Conservation (phyloP, 2,113 vertebrate genomes). For the Cynopterus brachyotis region DNA sequence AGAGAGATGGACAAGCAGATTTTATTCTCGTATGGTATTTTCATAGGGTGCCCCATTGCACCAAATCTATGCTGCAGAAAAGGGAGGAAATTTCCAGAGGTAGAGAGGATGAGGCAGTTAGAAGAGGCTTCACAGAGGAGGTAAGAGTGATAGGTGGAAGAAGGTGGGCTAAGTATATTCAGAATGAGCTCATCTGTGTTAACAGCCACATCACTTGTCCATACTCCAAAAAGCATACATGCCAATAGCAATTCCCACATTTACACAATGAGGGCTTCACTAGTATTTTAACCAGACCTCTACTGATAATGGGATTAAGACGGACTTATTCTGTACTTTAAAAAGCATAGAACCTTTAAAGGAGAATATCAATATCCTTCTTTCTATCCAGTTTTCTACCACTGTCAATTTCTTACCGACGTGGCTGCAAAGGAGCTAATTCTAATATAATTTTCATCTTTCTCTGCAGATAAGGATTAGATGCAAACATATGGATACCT, state of each 20-base stretch:
- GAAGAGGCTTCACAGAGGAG: neutral
- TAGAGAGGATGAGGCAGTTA: neutral
- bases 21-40: neutral
- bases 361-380: neutral
- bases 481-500: neutral
- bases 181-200: neutral
- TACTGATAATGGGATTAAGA: neutral
- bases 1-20: neutral
- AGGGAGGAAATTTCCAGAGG: neutral
- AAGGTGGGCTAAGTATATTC: neutral
- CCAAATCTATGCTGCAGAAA: neutral
- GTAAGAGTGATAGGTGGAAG: neutral
- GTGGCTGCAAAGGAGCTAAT: neutral
- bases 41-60: neutral
- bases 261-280: neutral
- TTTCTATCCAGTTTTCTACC: neutral
- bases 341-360: neutral
- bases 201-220: neutral
- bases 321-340: neutral
- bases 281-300: neutral
- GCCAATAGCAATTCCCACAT: neutral
- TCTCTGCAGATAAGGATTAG: neutral
- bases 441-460: neutral
- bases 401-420: neutral
- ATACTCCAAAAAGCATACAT: neutral